phyloP scores from a whole-genome alignment of 2,797 vertebrate species.

The Corythornis leucogaster region DNA sequence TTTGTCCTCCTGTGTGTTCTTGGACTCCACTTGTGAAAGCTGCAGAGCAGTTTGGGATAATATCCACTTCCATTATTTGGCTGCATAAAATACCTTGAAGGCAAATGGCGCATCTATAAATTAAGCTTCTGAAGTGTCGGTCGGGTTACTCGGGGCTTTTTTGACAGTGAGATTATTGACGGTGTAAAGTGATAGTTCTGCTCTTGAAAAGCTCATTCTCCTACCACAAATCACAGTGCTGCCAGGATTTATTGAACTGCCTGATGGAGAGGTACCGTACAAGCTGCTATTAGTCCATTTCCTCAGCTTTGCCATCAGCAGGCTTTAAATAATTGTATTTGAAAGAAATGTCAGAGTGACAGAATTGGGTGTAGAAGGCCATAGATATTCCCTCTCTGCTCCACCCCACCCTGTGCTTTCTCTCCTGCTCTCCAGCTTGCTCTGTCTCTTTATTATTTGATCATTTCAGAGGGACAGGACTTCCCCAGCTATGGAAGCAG shows the following conservation, averaged over 20 bases:
- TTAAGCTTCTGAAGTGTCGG: constrained; percentile 41
- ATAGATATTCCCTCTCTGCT: not conserved
- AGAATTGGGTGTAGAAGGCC: constrained; percentile 48
- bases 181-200: constrained; percentile 58
- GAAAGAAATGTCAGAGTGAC: constrained; percentile 66
- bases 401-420: not conserved
- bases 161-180: constrained; percentile 65
- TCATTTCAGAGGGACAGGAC: constrained; percentile 13
- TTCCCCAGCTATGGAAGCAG: not conserved
- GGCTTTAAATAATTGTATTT: constrained; percentile 69
- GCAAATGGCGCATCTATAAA: constrained; percentile 66
- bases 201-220: constrained; percentile 62
- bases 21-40: constrained; percentile 28
- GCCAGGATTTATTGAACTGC: constrained; percentile 67
- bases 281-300: constrained; percentile 64
- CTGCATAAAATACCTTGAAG: constrained; percentile 65
- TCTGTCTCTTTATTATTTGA: not conserved
- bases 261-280: constrained; percentile 52
- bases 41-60: constrained; percentile 39
- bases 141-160: constrained; percentile 25
- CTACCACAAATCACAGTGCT: constrained; percentile 60
- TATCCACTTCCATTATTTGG: constrained; percentile 64
- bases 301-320: constrained; percentile 55
- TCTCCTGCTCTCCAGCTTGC: not conserved
- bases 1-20: constrained; percentile 31